A percentile compares a stretch with the other conserved stretches of the same genome.
Evolutionary conservation across 2,888 invertebrate genomes (phyloP).

Genomic region (Zaprionus bogoriensis): DNA sequence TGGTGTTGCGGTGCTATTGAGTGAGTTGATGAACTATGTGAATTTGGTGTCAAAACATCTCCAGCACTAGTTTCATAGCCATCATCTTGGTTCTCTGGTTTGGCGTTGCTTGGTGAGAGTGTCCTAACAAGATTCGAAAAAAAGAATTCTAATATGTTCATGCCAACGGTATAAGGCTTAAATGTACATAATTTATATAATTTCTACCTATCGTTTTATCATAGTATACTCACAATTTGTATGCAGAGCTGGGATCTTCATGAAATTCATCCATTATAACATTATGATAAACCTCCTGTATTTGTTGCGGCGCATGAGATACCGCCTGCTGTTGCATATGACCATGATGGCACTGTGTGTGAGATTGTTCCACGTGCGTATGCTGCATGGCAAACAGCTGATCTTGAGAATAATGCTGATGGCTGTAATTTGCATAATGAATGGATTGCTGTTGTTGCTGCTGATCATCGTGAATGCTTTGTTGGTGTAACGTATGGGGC

Average conservation of each 20-base stretch:
- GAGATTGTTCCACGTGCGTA: conserved; percentile 14
- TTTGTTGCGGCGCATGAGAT: conserved; percentile 53
- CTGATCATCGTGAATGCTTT: conserved; percentile 27
- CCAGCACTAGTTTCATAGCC: conserved; percentile 94
- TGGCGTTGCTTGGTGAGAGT: conserved; percentile 79
- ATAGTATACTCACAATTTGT: conserved; percentile 81
- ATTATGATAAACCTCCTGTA: conserved; percentile 70
- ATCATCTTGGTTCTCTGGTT: conserved; percentile 91
- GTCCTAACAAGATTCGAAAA: conserved; percentile 36
- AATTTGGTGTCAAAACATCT: conserved; percentile 83
- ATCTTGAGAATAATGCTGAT: conserved; percentile 62
- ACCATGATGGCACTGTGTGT: conserved; percentile 11
- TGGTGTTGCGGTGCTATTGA: conserved; percentile 79
- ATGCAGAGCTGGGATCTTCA: conserved; percentile 75
- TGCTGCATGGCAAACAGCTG: conserved; percentile 60
- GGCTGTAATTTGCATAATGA: conserved; percentile 51
- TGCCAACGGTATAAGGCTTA: too few relatives aligned
- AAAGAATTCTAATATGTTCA: background rate
- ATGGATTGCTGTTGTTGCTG: conserved; percentile 16
- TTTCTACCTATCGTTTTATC: background rate
- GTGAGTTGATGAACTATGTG: conserved; percentile 79
- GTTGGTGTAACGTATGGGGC: conserved; percentile 32
- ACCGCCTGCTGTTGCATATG: conserved; percentile 9
- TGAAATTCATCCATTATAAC: conserved; percentile 81
- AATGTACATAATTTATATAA: too few relatives aligned